These are phyloP conservation scores for Agelaius phoeniceus DNA, from an alignment of 2,113 vertebrate species.

Conservation along the genomic window DNA sequence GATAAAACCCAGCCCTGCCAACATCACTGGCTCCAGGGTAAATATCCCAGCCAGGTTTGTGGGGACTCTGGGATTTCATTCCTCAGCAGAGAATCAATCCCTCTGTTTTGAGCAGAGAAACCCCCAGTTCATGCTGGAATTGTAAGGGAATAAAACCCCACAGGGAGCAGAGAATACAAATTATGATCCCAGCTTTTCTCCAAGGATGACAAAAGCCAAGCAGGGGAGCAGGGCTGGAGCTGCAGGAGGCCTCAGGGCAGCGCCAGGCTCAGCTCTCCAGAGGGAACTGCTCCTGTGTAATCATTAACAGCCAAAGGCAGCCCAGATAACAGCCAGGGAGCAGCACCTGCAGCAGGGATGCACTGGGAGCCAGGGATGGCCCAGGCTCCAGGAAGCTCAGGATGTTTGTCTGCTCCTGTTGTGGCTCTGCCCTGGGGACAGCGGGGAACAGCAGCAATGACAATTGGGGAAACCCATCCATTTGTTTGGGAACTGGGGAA, in stretches of 20 bases:
- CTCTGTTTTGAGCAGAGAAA: fast-evolving
- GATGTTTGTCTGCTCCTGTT: neutral
- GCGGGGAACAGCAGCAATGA: too few species aligned
- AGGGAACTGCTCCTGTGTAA: neutral
- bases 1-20: neutral
- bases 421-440: neutral
- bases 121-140: fast-evolving
- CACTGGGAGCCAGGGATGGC: neutral
- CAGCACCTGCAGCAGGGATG: neutral
- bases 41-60: neutral
- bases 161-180: fast-evolving
- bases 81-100: too few species aligned
- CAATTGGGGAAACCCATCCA: too few species aligned
- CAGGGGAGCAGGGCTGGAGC: neutral
- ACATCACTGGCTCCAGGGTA: neutral
- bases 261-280: neutral
- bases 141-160: too few species aligned
- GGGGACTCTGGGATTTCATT: neutral
- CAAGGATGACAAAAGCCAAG: neutral
- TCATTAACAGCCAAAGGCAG: neutral
- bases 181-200: neutral
- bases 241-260: neutral
- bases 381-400: neutral
- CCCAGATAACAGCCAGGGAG: neutral
- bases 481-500: too few species aligned